Conservation (phyloP, 2,797 vertebrate species). For the Agapornis canus region DNA sequence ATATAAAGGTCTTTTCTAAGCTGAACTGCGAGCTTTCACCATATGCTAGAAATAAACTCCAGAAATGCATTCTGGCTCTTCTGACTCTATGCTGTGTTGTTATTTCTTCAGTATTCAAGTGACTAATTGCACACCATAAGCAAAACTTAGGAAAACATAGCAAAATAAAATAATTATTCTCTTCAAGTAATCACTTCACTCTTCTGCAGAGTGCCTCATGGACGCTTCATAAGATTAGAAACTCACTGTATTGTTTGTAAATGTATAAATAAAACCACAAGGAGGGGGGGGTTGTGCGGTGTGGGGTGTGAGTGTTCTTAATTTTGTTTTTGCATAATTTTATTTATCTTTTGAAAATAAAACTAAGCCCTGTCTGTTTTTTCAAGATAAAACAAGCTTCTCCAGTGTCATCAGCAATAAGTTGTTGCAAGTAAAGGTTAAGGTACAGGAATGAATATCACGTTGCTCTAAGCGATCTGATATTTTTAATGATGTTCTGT, state of each 20-base stretch:
- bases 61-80: not conserved
- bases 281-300: rapidly evolving
- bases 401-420: not conserved
- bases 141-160: not conserved
- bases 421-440: not conserved
- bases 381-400: not conserved
- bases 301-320: not conserved
- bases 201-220: not conserved
- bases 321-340: not conserved
- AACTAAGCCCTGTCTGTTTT: not conserved
- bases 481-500: not conserved
- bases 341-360: not conserved
- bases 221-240: not conserved
- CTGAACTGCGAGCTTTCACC: not conserved
- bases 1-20: not conserved
- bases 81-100: not conserved
- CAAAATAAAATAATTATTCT: not conserved
- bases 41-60: not conserved
- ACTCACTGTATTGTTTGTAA: not conserved
- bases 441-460: not conserved
- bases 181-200: not conserved
- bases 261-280: not conserved
- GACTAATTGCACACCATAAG: not conserved
- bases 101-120: not conserved
- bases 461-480: not conserved